Conservation (phyloP, 2,113 vertebrate genomes). For the Oxyruncus cristatus region DNA sequence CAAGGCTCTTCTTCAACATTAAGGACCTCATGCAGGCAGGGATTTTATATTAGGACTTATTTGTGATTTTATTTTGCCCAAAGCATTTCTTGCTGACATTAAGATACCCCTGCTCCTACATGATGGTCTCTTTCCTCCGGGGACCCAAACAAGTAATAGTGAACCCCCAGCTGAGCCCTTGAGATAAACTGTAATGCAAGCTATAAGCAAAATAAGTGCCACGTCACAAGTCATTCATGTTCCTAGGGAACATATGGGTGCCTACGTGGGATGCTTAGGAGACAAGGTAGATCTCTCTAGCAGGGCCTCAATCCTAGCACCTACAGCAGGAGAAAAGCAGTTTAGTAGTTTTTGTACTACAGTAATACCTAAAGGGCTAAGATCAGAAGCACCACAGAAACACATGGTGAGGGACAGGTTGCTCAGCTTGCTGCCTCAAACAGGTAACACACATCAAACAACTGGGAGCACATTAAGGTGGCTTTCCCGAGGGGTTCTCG, state of each 20-base stretch:
- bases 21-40: neutral
- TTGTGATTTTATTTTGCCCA: neutral
- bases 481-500: neutral
- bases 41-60: neutral
- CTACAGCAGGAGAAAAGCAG: neutral
- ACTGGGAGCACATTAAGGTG: accelerated
- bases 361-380: neutral
- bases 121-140: neutral
- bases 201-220: neutral
- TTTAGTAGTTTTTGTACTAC: neutral
- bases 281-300: neutral
- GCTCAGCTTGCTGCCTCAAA: neutral
- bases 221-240: neutral
- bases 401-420: neutral
- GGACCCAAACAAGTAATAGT: neutral
- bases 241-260: neutral
- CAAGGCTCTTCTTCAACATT: neutral
- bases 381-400: neutral
- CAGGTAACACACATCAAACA: neutral
- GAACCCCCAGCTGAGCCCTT: neutral
- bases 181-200: neutral
- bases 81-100: neutral
- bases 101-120: neutral
- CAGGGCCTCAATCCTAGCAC: neutral
- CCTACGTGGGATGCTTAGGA: neutral